These are phyloP conservation scores for Apteryx owenii DNA, from an alignment of 2,113 vertebrate genomes.

Conservation along the genomic window DNA sequence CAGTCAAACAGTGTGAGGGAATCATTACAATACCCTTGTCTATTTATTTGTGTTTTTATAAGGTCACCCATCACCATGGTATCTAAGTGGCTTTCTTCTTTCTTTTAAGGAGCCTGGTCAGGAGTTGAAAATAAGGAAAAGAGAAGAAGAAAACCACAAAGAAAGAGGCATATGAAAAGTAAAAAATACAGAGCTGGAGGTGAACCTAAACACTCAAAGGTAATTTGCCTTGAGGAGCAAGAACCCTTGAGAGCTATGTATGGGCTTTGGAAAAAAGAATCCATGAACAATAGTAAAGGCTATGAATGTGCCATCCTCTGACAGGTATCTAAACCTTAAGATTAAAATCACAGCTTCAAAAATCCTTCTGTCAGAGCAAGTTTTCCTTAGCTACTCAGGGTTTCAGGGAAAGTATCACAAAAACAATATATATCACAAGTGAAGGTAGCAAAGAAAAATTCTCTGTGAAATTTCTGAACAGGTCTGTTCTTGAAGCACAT, in stretches of 20 bases:
- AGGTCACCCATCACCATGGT: slow-evolving; percentile 55
- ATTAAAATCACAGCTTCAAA: slow-evolving; percentile 70
- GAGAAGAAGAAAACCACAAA: slow-evolving; percentile 44
- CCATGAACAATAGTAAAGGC: slow-evolving; percentile 53
- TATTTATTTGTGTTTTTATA: slow-evolving; percentile 51
- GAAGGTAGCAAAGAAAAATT: not conserved
- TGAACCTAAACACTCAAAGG: slow-evolving; percentile 51
- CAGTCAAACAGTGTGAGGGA: slow-evolving; percentile 13
- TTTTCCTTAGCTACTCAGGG: slow-evolving; percentile 45
- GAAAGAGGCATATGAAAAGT: slow-evolving; percentile 28
- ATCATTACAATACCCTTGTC: slow-evolving; percentile 26
- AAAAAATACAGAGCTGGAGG: not conserved
- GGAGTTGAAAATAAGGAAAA: slow-evolving; percentile 48
- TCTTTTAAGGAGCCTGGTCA: slow-evolving; percentile 37
- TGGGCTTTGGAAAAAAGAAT: slow-evolving; percentile 52
- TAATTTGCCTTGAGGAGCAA: slow-evolving; percentile 65
- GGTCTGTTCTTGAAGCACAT: not conserved
- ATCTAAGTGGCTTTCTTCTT: slow-evolving; percentile 60
- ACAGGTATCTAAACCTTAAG: slow-evolving; percentile 60
- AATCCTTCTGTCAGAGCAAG: slow-evolving; percentile 49
- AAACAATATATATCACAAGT: not conserved
- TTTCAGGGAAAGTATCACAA: slow-evolving; percentile 47
- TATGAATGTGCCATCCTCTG: slow-evolving; percentile 39
- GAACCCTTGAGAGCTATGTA: slow-evolving; percentile 48
- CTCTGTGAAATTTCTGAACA: not conserved